These are phyloP conservation scores for Agelaius tricolor DNA, from an alignment of 2,113 vertebrate genomes.

Conservation along the genomic window DNA sequence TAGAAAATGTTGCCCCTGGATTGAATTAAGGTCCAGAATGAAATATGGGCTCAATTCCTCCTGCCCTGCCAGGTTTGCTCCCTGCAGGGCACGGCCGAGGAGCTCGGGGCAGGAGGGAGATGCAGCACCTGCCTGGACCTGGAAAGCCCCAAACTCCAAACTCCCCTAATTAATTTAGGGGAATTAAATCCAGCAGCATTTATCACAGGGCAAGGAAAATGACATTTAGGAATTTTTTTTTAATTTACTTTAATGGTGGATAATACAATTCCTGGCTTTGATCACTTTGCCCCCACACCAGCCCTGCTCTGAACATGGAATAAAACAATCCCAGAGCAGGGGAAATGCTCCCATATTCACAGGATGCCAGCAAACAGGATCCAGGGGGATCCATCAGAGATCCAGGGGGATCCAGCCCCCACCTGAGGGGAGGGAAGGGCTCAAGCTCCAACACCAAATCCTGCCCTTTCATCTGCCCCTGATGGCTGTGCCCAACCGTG, in stretches of 20 bases:
- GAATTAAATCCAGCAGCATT: neutral
- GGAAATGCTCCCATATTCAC: neutral
- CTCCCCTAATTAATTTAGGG: neutral
- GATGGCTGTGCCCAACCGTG: neutral
- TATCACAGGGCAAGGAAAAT: neutral
- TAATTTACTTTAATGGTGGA: neutral
- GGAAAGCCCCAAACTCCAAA: neutral
- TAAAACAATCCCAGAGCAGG: neutral
- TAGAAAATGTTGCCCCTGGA: neutral
- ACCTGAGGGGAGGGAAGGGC: neutral
- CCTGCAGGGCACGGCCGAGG: neutral
- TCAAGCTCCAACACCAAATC: neutral
- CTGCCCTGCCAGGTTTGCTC: neutral
- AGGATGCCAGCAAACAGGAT: neutral
- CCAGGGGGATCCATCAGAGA: neutral
- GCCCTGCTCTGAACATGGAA: neutral
- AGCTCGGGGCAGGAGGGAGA: neutral
- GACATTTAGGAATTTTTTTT: neutral
- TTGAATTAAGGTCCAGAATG: slow-evolving; percentile 35
- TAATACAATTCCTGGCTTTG: neutral
- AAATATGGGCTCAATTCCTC: neutral
- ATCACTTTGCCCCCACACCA: neutral
- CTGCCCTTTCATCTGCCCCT: neutral
- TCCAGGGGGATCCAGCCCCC: neutral
- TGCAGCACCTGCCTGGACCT: neutral